Evolutionary conservation across 2,888 invertebrate genomes (phyloP).

Genomic region (Lathronympha strigana): DNA sequence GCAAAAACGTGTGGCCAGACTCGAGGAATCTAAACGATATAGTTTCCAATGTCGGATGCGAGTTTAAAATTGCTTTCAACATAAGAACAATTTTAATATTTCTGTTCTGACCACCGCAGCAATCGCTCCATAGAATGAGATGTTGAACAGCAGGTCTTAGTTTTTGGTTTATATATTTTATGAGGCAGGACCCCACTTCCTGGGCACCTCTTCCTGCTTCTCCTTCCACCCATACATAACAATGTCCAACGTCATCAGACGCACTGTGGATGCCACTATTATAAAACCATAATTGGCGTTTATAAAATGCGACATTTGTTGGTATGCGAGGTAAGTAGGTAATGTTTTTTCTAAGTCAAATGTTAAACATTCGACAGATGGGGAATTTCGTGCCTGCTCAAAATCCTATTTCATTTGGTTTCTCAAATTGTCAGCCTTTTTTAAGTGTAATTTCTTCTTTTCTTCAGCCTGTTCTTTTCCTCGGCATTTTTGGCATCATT

Average conservation of each 20-base stretch:
- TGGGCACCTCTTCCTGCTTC: conserved; percentile 4
- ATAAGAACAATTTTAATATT: neutral
- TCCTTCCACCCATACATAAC: conserved; percentile 11
- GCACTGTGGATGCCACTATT: conserved; percentile 41
- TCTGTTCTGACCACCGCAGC: conserved; percentile 17
- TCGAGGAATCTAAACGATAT: conserved; percentile 9
- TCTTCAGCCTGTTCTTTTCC: neutral
- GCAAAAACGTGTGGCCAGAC: conserved; percentile 6
- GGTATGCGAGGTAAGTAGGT: conserved; percentile 40
- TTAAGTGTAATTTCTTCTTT: neutral
- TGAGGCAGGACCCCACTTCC: conserved; percentile 12
- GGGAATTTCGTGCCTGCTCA: conserved; percentile 32
- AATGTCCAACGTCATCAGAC: neutral
- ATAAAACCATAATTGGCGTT: conserved; percentile 43
- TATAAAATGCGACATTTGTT: conserved; percentile 43
- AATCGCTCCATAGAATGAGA: conserved; percentile 4
- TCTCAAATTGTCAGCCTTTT: conserved; percentile 13
- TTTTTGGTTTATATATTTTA: conserved; percentile 10
- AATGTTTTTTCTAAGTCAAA: conserved; percentile 41
- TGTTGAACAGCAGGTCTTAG: neutral
- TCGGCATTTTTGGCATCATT: neutral
- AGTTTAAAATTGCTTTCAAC: conserved; percentile 5
- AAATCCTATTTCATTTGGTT: conserved; percentile 40
- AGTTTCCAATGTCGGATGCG: conserved; percentile 5
- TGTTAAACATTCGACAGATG: conserved; percentile 37